Evolutionary conservation across 2,888 invertebrate genomes (phyloP), one percentile per base, ranked within the genome.

Genomic region (Desoria tigrina): DNA sequence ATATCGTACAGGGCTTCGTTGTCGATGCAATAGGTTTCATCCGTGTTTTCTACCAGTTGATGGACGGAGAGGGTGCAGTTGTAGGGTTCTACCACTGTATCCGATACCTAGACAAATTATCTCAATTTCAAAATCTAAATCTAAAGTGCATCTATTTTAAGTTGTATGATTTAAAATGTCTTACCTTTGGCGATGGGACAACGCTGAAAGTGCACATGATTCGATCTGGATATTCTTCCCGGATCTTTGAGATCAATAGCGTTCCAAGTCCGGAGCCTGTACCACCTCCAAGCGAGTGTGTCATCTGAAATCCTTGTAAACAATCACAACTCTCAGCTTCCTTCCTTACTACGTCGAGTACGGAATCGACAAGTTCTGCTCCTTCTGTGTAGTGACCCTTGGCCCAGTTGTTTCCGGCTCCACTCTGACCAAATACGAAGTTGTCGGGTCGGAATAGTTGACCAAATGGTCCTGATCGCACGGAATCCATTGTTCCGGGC

Each of bases 121-220:
- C n/a, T n/a, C n/a, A n/a, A n/a, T n/a, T n/a, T n/a, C n/a, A n/a
- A n/a, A n/a, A n/a, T n/a, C n/a, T n/a, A n/a, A n/a, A n/a, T n/a
- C n/a, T n/a, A n/a, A n/a, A n/a, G n/a, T n/a, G n/a, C n/a, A n/a
- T n/a, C n/a, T n/a, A n/a, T n/a, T n/a, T n/a, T n/a, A n/a, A n/a
- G n/a, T n/a, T n/a, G n/a, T n/a, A n/a, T n/a, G n/a, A n/a, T n/a
- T n/a, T n/a, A n/a, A n/a, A n/a, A n/a, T n/a, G n/a, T n/a, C 49
- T 21, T 49, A 72, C 71, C 54, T 84, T 56, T 80, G 59, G 82
- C 79, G 68, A 92, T 27, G 94, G 81, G 86, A 94, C 82, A 55
- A 96, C 94, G 72, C 93, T 94, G 84, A 93, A 95, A 79, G 94
- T 95, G 86, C 92, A 93, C 95, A 96, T 96, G 78, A 96, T 96